These are phyloP conservation scores for Nannoperca obscura DNA, from an alignment of 2,797 vertebrate genomes.

Conservation along the genomic window DNA sequence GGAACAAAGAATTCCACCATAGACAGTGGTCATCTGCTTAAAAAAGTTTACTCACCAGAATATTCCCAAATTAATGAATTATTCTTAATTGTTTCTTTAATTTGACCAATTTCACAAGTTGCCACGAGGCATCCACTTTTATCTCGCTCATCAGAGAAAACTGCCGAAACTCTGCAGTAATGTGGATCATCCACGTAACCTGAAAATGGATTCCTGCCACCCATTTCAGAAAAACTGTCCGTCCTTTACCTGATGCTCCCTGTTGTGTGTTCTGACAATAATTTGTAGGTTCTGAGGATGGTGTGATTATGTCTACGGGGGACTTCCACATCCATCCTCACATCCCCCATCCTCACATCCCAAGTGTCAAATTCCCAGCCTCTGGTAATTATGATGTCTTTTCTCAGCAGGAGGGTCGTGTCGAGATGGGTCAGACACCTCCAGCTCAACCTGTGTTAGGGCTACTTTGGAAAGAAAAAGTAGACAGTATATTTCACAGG, in stretches of 20 bases:
- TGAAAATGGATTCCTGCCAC: slow-evolving; percentile 37
- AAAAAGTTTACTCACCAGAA: neutral
- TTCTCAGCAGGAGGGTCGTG: slow-evolving; percentile 40
- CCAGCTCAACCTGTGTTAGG: slow-evolving; percentile 30
- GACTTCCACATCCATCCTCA: slow-evolving; percentile 60
- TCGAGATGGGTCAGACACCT: slow-evolving; percentile 51
- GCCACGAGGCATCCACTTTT: neutral
- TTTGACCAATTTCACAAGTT: slow-evolving; percentile 5
- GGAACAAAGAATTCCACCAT: too few species aligned
- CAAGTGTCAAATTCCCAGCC: slow-evolving; percentile 74
- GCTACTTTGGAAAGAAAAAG: slow-evolving; percentile 18
- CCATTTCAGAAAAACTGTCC: slow-evolving; percentile 24
- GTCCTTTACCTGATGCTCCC: slow-evolving; percentile 47
- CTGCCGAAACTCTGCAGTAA: neutral
- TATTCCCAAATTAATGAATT: neutral
- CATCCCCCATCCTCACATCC: too few species aligned
- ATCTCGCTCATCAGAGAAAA: slow-evolving; percentile 7
- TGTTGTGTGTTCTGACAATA: slow-evolving; percentile 64
- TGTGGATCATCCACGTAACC: slow-evolving; percentile 17
- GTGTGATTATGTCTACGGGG: slow-evolving; percentile 71
- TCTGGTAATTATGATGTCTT: slow-evolving; percentile 67
- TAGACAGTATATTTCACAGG: neutral
- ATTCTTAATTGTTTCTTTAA: neutral
- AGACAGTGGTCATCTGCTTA: neutral
- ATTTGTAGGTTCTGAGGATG: slow-evolving; percentile 65